Base-by-base conservation (phyloP, 1,140 invertebrate species). In the Archivesica marissinica region DNA sequence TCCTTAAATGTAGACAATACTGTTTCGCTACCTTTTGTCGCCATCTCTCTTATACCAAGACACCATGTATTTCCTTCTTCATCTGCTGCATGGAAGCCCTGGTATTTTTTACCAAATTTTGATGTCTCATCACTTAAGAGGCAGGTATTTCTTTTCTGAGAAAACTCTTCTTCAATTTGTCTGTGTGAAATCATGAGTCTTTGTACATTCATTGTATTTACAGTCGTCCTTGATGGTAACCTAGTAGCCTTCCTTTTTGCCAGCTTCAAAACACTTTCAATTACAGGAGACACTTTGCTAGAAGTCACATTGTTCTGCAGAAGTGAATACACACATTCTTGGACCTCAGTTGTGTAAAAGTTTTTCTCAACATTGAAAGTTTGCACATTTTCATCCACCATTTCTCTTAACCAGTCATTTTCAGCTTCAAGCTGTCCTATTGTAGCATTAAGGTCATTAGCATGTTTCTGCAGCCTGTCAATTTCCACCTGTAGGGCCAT, bases 71-170 rank as follows among this genome's bases (percentile, higher is more conserved):
- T 23, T 7, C 79, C 79, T 35, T 28, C 17, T 13, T 82, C 64
- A 72, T 82, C 79, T 52, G 41, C 64, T n/a, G 79, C 79, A 82
- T 82, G 79, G 33, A 82, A 72, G 20, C 79, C 79, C 44, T 82
- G 47, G 41, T 72, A 72, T 72, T 82, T 82, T 38, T 82, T 15
- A 33, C 79, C 79, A 44, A 82, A 82, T 15, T 72, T 72, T 23
- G 64, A 72, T 52, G 79, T 72, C 35, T 82, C 64, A 41, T 82
- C 79, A 82, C 64, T 72, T n/a, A 54, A 47, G 54, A 82, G 66
- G 59, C 79, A 82, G 20, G 79, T 82, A 41, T 82, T 72, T 39
- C 39, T 72, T 56, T 82, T 52, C 20, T 20, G 23, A 28, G 79
- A 30, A 72, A 82, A 44, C 25, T 72, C 66, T 33, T 54, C 79